phyloP scores from a whole-genome alignment of 2,888 invertebrate genomes.

The Plemyria rubiginata region DNA sequence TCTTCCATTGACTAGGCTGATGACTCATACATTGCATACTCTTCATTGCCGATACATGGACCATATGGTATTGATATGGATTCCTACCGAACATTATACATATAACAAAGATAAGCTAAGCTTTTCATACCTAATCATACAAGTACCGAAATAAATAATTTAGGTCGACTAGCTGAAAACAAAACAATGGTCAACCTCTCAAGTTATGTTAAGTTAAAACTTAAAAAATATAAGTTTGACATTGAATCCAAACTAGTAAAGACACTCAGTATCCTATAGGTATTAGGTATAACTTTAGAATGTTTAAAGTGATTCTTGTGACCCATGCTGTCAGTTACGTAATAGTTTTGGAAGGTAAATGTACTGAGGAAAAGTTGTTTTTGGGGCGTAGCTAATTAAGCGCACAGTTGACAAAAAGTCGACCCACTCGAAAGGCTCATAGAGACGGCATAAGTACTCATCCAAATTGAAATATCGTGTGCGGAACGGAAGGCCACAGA shows the following conservation, averaged over 20 bases:
- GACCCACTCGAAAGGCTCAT: conserved; percentile 42
- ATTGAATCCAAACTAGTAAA: too few relatives aligned
- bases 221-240: too few relatives aligned
- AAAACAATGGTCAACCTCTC: too few relatives aligned
- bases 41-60: conserved; percentile 23
- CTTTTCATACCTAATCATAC: neutral
- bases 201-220: too few relatives aligned
- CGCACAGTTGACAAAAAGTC: conserved; percentile 74
- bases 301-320: too few relatives aligned
- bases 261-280: too few relatives aligned
- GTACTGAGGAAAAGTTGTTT: conserved; percentile 51
- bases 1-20: conserved; percentile 36
- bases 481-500: conserved; percentile 72
- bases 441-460: conserved; percentile 49
- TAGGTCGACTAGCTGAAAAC: too few relatives aligned
- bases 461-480: conserved; percentile 74
- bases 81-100: conserved; percentile 4
- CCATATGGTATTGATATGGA: conserved; percentile 6
- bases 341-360: neutral
- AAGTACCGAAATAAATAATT: neutral
- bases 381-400: conserved; percentile 71
- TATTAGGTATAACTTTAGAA: too few relatives aligned
- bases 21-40: conserved; percentile 31
- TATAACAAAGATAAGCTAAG: neutral
- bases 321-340: neutral